Percentiles rank a stretch among this genome's conserved stretches.
phyloP scores from a whole-genome alignment of 1,140 invertebrate species.

The Pomacea maculata region DNA sequence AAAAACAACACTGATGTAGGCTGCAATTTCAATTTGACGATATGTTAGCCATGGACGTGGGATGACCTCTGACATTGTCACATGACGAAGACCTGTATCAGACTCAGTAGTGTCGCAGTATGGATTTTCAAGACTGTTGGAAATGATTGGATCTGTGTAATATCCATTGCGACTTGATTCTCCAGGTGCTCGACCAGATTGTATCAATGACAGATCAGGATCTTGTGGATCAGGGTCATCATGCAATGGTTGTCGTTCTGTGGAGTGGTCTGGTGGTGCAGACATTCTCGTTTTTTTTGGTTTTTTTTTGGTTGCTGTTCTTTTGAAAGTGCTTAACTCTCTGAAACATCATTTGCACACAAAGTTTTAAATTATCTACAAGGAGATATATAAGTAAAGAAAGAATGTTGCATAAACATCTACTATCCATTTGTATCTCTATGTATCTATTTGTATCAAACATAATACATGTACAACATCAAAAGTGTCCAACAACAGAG shows the following conservation, averaged over 20 bases:
- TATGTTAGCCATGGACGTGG: constrained; percentile 55
- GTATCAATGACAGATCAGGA: constrained; percentile 32
- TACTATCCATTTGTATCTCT: too few relatives aligned
- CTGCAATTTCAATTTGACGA: constrained; percentile 50
- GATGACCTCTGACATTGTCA: constrained; percentile 51
- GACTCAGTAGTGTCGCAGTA: constrained; percentile 58
- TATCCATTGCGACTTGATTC: constrained; percentile 31
- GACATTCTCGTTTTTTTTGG: background rate
- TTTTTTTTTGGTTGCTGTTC: background rate
- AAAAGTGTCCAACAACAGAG: too few relatives aligned
- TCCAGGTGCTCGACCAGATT: constrained; percentile 10
- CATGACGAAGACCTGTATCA: constrained; percentile 45
- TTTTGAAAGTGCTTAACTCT: background rate
- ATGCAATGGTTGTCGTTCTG: constrained; percentile 32
- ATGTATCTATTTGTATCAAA: too few relatives aligned
- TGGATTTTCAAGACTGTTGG: constrained; percentile 48
- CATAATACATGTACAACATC: too few relatives aligned
- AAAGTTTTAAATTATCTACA: too few relatives aligned
- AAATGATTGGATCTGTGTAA: constrained; percentile 47
- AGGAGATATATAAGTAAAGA: too few relatives aligned
- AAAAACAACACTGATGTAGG: constrained; percentile 47
- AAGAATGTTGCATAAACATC: too few relatives aligned
- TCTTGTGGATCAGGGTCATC: constrained; percentile 21
- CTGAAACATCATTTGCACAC: too few relatives aligned
- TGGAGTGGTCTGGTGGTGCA: constrained; percentile 12